Evolutionary conservation across 2,797 vertebrate genomes (phyloP), one percentile per base, ranked within the genome.

Genomic region (Pelodytes ibericus): DNA sequence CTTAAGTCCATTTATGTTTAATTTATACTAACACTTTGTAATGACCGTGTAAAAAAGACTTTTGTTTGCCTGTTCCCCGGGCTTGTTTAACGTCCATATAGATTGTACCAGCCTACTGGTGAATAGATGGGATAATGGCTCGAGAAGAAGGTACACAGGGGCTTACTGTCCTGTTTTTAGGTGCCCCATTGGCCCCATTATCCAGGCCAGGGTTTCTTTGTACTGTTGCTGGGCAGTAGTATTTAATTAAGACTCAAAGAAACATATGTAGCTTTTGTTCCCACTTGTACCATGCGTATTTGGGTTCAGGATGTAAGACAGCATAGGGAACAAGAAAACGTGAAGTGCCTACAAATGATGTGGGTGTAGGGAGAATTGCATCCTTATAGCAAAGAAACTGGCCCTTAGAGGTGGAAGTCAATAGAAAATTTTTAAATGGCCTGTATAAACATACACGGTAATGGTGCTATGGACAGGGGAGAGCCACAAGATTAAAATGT

Each of bases 181-280:
- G 66, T 62, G 65, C 74, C 44, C 57, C 41, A 69, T 70, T 68
- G 67, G 58, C 41, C 58, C 58, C 47, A 76, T 76, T 76, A 70
- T 76, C 11, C 44, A 56, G 29, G 22, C 57, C 57, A 61, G 74
- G 62, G 65, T 58, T 69, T 57, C 74, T 76, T 76, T 70, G 74
- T 76, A 76, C 74, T 76, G 74, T 76, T 76, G 74, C 74, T 76
- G 74, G 69, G 74, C 74, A 76, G 74, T 58, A 56, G 66, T 76
- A 57, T 76, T 70, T 63, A 70, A 76, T 76, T 76, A 69, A 62
- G 58, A 18, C 66, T 70, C 41, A 63, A 70, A 70, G 58, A 76
- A 62, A 63, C 56, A 70, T 76, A 76, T 22, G 59, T 62, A 53
- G 58, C 59, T 25, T 76, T 76, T 70, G 66, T 70, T 62, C 66